A percentile compares a stretch with the other conserved stretches of the same genome.
Evolutionary conservation across 23 tunicate genomes (phyloP).

Genomic region (Styela plicata): DNA sequence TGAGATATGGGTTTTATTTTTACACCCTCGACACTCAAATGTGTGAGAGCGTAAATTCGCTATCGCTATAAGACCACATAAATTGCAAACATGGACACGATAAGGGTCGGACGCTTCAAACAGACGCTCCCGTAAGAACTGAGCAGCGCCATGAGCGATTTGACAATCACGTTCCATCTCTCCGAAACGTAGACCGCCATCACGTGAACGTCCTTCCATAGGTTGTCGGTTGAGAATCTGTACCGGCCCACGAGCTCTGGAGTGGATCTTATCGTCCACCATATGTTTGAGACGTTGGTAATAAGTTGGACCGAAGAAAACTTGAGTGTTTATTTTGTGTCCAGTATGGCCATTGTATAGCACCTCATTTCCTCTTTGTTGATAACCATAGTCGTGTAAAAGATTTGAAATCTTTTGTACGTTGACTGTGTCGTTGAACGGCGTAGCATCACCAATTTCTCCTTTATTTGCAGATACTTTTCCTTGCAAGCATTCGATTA

Average conservation of each 20-base stretch:
- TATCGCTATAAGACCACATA: constrained; percentile 95
- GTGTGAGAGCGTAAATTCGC: constrained; percentile 94
- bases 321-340: constrained; percentile 92
- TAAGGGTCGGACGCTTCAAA: constrained; percentile 99
- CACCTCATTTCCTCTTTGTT: constrained; percentile 98
- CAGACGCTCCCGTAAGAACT: constrained; percentile 87
- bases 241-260: constrained; percentile 97
- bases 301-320: constrained; percentile 98
- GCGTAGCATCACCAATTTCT: constrained; percentile 99
- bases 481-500: constrained; percentile 95
- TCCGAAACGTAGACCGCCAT: constrained; percentile 98
- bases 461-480: constrained; percentile 99
- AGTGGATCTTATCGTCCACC: constrained; percentile 99
- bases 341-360: constrained; percentile 98
- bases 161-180: constrained; percentile 99
- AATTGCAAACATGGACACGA: constrained; percentile 96
- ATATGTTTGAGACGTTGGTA: constrained; percentile 98
- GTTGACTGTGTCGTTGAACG: constrained; percentile 97
- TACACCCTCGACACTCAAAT: constrained; percentile 96
- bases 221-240: constrained; percentile 97
- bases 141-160: constrained; percentile 99
- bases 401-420: constrained; percentile 99
- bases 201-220: constrained; percentile 99
- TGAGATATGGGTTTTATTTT: constrained; percentile 97
- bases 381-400: constrained; percentile 96